Conservation (phyloP, 1,140 invertebrate species). For the Solenopsis fugax region DNA sequence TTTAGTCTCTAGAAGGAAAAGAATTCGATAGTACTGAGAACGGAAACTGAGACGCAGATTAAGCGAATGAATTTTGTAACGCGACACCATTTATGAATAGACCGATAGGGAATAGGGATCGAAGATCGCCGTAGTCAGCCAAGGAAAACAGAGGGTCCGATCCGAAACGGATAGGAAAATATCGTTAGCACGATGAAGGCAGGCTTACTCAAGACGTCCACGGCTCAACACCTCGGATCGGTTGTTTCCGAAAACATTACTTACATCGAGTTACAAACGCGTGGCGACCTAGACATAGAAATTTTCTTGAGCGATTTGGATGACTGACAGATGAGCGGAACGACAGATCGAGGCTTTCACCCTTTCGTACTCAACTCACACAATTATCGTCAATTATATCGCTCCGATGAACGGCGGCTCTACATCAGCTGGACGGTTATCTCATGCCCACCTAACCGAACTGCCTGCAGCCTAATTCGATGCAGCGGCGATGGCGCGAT, state of each 20-base stretch:
- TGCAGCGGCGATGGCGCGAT: neutral
- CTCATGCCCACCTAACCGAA: neutral
- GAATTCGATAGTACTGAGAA: conserved; percentile 24
- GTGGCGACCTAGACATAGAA: neutral
- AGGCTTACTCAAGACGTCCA: neutral
- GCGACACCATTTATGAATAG: conserved; percentile 58
- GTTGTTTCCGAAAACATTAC: conserved; percentile 1
- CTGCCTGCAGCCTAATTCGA: neutral
- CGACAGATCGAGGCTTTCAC: conserved; percentile 14
- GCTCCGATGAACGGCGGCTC: conserved; percentile 12
- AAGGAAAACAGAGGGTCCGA: conserved; percentile 23
- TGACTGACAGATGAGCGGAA: neutral
- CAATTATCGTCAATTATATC: conserved; percentile 11
- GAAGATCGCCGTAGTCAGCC: neutral
- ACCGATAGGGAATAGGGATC: neutral
- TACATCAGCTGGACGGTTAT: no score
- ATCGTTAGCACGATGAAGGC: neutral
- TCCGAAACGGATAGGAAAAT: neutral
- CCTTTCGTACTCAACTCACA: conserved; percentile 17
- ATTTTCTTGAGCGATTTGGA: neutral
- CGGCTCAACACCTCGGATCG: neutral
- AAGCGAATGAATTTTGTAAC: conserved; percentile 57
- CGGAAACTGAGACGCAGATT: conserved; percentile 3
- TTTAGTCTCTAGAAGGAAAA: neutral
- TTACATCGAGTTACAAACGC: conserved; percentile 12